Evolutionary conservation across 2,888 invertebrate species (phyloP).

Genomic region (Lamellibrachia columna): DNA sequence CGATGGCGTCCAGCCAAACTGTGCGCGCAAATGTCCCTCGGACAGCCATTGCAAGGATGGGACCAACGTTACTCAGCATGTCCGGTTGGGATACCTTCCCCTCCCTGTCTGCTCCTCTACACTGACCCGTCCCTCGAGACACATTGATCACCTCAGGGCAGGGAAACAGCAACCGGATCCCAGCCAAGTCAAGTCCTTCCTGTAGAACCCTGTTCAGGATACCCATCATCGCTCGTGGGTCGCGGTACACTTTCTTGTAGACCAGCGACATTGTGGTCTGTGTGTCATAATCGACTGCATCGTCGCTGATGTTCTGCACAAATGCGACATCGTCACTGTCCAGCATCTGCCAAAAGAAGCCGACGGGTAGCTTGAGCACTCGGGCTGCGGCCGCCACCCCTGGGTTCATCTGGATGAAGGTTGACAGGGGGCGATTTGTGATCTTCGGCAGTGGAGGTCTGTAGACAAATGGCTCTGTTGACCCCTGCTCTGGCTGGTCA

Average conservation of each 20-base stretch:
- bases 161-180: constrained; percentile 56
- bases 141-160: constrained; percentile 47
- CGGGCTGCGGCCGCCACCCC: constrained; percentile 51
- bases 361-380: constrained; percentile 53
- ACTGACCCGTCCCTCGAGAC: constrained; percentile 35
- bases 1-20: constrained; percentile 59
- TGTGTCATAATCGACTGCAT: constrained; percentile 47
- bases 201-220: constrained; percentile 55
- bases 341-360: constrained; percentile 62
- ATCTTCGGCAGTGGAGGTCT: constrained; percentile 56
- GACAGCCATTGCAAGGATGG: constrained; percentile 52
- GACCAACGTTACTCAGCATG: constrained; percentile 51
- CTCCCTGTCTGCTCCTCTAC: constrained; percentile 27
- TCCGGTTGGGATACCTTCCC: constrained; percentile 19
- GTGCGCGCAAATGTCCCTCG: constrained; percentile 55
- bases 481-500: constrained; percentile 33
- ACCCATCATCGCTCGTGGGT: constrained; percentile 55
- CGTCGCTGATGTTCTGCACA: constrained; percentile 42
- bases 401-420: constrained; percentile 52
- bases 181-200: constrained; percentile 57
- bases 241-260: constrained; percentile 53
- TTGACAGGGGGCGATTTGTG: constrained; percentile 57
- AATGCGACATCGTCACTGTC: constrained; percentile 54
- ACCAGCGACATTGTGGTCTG: constrained; percentile 59
- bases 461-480: constrained; percentile 44